Percentiles rank a stretch among this genome's conserved stretches.
phyloP scores from a whole-genome alignment of 2,888 invertebrate species.

The Odontothrips loti region DNA sequence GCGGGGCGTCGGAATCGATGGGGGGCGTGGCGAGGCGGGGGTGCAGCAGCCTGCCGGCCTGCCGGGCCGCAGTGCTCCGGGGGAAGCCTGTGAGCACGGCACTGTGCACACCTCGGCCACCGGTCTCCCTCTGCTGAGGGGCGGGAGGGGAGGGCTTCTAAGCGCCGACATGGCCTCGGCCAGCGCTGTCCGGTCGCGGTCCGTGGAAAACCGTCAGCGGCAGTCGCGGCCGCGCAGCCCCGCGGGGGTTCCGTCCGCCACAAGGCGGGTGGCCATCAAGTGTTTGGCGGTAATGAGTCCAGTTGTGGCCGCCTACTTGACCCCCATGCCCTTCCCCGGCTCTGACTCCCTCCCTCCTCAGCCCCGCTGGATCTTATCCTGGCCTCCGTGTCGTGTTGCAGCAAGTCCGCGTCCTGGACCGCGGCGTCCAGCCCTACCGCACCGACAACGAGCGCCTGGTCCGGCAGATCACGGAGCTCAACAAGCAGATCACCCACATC shows the following conservation, averaged over 20 bases:
- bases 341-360: too few species aligned
- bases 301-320: too few species aligned
- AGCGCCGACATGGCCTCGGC: not conserved
- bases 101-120: too few species aligned
- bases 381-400: not conserved
- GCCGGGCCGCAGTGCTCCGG: not conserved
- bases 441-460: not conserved
- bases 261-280: not conserved
- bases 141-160: not conserved
- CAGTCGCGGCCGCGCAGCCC: not conserved
- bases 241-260: not conserved
- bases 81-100: too few species aligned
- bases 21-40: not conserved
- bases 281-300: constrained; percentile 4
- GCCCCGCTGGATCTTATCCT: not conserved
- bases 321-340: too few species aligned
- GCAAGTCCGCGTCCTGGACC: not conserved
- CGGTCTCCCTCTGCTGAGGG: too few species aligned
- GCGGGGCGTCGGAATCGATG: not conserved
- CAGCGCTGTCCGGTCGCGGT: not conserved
- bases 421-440: not conserved
- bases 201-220: not conserved
- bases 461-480: not conserved
- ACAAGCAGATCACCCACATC: not conserved
- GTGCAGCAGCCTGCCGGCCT: not conserved